Percentiles rank a stretch among this genome's conserved stretches.
Evolutionary conservation across 2,113 vertebrate genomes (phyloP).

Genomic region (Seriola aureovittata): DNA sequence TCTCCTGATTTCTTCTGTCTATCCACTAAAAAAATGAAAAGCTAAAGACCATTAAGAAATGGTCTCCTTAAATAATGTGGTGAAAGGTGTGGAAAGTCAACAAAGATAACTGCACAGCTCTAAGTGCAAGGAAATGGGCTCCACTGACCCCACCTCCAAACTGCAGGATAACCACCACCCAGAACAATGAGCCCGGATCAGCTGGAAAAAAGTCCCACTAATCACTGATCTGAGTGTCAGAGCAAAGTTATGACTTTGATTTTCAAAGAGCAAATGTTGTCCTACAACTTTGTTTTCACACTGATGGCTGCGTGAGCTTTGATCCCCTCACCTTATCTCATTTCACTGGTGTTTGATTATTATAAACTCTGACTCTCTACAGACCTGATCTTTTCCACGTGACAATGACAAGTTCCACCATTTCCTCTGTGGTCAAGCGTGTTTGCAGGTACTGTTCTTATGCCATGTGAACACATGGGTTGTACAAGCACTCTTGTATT

Average conservation of each 20-base stretch:
- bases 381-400: background rate
- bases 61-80: constrained; percentile 46
- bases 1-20: background rate
- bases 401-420: background rate
- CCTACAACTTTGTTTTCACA: background rate
- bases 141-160: constrained; percentile 65
- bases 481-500: background rate
- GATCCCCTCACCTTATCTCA: background rate
- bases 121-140: constrained; percentile 79
- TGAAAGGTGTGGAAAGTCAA: constrained; percentile 69
- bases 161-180: constrained; percentile 64
- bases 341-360: background rate
- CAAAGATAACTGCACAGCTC: constrained; percentile 68
- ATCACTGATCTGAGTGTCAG: constrained; percentile 9
- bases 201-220: constrained; percentile 39
- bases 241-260: constrained; percentile 35
- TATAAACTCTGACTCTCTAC: background rate
- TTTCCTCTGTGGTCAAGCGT: background rate
- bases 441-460: background rate
- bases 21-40: constrained; percentile 15
- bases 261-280: background rate
- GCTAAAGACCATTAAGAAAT: constrained; percentile 43
- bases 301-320: background rate
- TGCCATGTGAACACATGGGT: background rate
- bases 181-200: constrained; percentile 78